Percentiles rank a stretch among this genome's conserved stretches.
Conservation (phyloP, 2,113 vertebrate species). For the Pionites leucogaster region DNA sequence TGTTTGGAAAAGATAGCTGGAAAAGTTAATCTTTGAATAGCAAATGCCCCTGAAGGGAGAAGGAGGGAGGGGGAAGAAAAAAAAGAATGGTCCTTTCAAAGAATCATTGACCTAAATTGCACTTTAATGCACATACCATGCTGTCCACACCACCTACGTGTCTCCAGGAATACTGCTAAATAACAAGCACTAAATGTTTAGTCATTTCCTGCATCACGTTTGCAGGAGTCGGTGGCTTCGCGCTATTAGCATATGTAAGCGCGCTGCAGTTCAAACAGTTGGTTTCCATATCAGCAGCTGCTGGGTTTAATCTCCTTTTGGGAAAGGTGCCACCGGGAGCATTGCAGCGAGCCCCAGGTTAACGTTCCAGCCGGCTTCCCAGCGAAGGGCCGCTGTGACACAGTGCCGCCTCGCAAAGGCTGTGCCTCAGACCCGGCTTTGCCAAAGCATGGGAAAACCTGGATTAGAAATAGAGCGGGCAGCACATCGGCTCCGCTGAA, state of each 20-base stretch:
- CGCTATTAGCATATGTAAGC: constrained; percentile 54
- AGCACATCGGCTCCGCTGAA: accelerated
- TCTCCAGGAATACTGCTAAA: constrained; percentile 69
- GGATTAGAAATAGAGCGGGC: neutral
- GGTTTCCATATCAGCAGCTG: constrained; percentile 73
- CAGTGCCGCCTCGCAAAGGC: neutral
- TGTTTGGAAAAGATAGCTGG: neutral
- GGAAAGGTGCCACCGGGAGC: constrained; percentile 53
- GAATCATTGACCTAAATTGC: constrained; percentile 68
- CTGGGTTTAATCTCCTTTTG: constrained; percentile 58
- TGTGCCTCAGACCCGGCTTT: neutral
- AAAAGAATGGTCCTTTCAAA: constrained; percentile 43
- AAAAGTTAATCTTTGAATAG: constrained; percentile 49
- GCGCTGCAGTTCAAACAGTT: constrained; percentile 54
- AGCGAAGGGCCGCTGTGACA: neutral
- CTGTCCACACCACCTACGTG: constrained; percentile 65
- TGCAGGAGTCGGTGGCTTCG: constrained; percentile 33
- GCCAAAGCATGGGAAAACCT: neutral
- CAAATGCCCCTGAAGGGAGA: neutral
- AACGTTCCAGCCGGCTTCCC: constrained; percentile 11
- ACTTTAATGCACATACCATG: constrained; percentile 65
- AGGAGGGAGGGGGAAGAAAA: neutral
- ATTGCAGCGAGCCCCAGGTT: constrained; percentile 4
- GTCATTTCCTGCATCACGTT: constrained; percentile 78
- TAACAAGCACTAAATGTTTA: constrained; percentile 71